phyloP scores from a whole-genome alignment of 2,888 invertebrate species.

The Pristionchus maxplancki region DNA sequence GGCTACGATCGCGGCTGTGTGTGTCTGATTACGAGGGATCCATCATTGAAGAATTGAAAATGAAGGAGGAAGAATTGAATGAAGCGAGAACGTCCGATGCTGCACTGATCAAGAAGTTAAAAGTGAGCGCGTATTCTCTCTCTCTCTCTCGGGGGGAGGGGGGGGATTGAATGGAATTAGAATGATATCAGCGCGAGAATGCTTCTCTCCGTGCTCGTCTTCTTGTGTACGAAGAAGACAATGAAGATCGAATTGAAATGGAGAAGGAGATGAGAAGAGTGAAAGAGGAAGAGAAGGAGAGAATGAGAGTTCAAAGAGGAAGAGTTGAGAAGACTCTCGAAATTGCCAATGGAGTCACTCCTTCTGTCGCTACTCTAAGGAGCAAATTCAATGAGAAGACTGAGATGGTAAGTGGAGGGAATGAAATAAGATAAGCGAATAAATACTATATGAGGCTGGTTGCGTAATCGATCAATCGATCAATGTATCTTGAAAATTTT shows the following conservation, averaged over 20 bases:
- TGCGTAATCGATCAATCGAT: too few species aligned
- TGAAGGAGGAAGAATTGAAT: slow-evolving; percentile 54
- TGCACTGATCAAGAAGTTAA: neutral
- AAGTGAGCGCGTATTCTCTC: neutral
- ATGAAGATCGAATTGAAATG: slow-evolving; percentile 59
- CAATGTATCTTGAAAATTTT: too few species aligned
- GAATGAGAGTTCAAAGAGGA: neutral
- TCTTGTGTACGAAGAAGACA: slow-evolving; percentile 61
- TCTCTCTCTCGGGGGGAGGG: neutral
- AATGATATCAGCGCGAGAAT: slow-evolving; percentile 59
- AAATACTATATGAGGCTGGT: neutral
- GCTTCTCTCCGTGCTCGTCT: slow-evolving; percentile 62
- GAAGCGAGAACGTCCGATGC: neutral
- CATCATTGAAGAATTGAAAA: slow-evolving; percentile 57
- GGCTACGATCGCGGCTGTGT: neutral
- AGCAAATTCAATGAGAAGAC: neutral
- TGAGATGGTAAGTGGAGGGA: neutral
- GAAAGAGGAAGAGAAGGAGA: slow-evolving; percentile 21
- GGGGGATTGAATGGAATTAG: slow-evolving; percentile 21
- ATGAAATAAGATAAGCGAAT: neutral
- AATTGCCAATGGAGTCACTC: slow-evolving; percentile 24
- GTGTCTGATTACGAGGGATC: slow-evolving; percentile 55
- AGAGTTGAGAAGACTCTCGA: slow-evolving; percentile 6
- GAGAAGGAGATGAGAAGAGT: slow-evolving; percentile 52
- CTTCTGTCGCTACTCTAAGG: slow-evolving; percentile 43